These are phyloP conservation scores for Hydractinia symbiolongicarpus DNA, from an alignment of 30 jellyfish, hydroid and myxozoan species.

Conservation along the genomic window DNA sequence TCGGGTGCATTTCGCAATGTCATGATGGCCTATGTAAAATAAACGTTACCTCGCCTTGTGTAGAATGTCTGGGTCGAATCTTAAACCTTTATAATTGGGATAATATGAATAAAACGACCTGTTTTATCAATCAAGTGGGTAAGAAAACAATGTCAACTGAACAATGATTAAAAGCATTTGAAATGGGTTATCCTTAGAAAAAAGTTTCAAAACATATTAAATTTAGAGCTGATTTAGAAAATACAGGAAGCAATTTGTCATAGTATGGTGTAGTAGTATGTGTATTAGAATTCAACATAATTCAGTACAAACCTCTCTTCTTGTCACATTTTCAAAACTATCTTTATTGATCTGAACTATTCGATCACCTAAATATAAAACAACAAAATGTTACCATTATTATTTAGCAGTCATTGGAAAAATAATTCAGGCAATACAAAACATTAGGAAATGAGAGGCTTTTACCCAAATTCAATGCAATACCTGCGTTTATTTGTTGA, in stretches of 20 bases:
- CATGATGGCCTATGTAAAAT: slow-evolving; percentile 61
- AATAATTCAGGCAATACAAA: background rate
- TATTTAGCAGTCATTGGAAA: background rate
- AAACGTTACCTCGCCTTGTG: background rate
- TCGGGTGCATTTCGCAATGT: slow-evolving; percentile 79
- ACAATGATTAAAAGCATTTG: too few relatives aligned
- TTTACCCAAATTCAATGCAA: background rate
- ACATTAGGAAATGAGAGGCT: background rate
- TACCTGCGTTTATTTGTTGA: slow-evolving; percentile 79
- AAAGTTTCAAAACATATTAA: too few relatives aligned
- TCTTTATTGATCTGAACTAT: slow-evolving; percentile 86
- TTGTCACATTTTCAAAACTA: slow-evolving; percentile 84
- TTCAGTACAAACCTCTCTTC: slow-evolving; percentile 69
- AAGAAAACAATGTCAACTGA: too few relatives aligned
- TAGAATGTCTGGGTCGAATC: background rate
- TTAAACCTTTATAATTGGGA: background rate
- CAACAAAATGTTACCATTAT: background rate
- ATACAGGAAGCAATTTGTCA: too few relatives aligned
- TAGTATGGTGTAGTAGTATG: too few relatives aligned
- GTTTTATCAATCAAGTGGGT: too few relatives aligned
- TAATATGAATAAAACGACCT: background rate
- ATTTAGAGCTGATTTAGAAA: too few relatives aligned
- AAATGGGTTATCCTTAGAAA: too few relatives aligned
- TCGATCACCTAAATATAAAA: slow-evolving; percentile 61
- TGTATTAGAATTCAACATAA: background rate